Percentiles rank a stretch among this genome's conserved stretches.
These are phyloP conservation scores for Brevimyrus niger DNA, from an alignment of 2,113 vertebrate genomes.

Conservation along the genomic window DNA sequence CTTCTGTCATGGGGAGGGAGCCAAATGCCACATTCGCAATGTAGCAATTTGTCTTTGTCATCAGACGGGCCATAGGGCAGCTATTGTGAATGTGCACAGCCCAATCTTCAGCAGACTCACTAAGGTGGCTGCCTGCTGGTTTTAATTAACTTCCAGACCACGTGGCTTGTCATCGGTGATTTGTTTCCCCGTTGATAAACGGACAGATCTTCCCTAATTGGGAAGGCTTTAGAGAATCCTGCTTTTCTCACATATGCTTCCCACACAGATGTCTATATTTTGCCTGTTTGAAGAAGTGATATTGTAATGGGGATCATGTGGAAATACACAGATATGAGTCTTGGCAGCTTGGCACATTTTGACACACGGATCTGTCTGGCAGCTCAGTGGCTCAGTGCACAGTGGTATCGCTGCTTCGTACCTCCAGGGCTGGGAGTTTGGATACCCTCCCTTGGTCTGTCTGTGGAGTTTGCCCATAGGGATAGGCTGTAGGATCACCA, in stretches of 20 bases:
- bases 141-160: constrained; percentile 58
- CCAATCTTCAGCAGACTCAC: constrained; percentile 43
- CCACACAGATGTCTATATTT: constrained; percentile 64
- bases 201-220: constrained; percentile 56
- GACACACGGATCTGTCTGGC: background rate
- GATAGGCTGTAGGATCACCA: background rate
- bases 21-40: background rate
- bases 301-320: constrained; percentile 24
- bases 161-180: constrained; percentile 67
- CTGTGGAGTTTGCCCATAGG: background rate
- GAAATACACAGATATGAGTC: constrained; percentile 28
- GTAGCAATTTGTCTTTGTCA: background rate
- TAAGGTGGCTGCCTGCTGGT: constrained; percentile 45
- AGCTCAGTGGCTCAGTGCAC: background rate
- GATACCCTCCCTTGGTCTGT: background rate
- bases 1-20: background rate
- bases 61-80: background rate
- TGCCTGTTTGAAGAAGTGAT: constrained; percentile 38
- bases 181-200: constrained; percentile 72
- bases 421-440: background rate
- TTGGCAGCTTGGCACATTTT: constrained; percentile 28
- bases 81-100: constrained; percentile 12
- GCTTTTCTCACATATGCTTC: constrained; percentile 50
- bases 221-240: constrained; percentile 36
- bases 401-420: background rate